phyloP scores from a whole-genome alignment of 2,888 invertebrate species.

The Callosobruchus maculatus region DNA sequence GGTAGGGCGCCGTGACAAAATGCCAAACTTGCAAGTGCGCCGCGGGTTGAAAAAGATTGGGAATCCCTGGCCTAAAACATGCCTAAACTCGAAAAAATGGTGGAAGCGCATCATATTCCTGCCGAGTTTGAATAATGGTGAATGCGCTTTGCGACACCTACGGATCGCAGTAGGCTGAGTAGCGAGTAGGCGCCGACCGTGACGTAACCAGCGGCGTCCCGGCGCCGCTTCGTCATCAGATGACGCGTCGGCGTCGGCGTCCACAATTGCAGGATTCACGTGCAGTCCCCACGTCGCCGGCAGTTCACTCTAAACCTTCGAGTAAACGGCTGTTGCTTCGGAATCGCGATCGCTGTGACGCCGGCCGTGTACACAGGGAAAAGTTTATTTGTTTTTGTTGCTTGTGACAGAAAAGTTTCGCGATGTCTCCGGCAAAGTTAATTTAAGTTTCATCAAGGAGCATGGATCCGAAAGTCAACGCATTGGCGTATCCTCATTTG shows the following conservation, averaged over 20 bases:
- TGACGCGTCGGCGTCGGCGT: background rate
- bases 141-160: background rate
- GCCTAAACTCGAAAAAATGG: background rate
- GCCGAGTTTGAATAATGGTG: background rate
- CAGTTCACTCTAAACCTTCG: background rate
- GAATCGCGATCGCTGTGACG: background rate
- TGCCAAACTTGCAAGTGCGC: too few species aligned
- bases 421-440: background rate
- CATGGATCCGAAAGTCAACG: constrained; percentile 28
- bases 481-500: constrained; percentile 27
- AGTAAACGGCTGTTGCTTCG: background rate
- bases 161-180: background rate
- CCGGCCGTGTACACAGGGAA: background rate
- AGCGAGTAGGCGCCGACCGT: background rate
- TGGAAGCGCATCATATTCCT: background rate
- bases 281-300: background rate
- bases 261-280: background rate
- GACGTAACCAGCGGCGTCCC: background rate
- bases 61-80: too few species aligned
- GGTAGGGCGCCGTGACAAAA: too few species aligned
- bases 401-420: background rate
- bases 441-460: background rate
- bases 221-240: background rate
- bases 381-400: background rate
- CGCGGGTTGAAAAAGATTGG: too few species aligned